Evolutionary conservation across 2,797 vertebrate species (phyloP).

Genomic region (Hapalemur alaotrensis): DNA sequence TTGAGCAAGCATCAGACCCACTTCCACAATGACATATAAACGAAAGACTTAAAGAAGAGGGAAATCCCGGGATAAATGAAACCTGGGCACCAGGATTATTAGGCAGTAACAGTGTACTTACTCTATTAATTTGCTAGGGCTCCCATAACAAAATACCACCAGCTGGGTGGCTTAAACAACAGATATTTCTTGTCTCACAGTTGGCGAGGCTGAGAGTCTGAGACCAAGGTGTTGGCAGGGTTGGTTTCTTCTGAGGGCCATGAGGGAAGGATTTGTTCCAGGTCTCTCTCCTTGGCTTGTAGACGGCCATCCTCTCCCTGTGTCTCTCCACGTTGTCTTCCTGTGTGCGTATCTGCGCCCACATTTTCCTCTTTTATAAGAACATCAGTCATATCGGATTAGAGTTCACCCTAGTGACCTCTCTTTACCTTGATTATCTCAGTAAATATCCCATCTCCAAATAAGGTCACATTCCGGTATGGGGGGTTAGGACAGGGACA

Average conservation of each 20-base stretch:
- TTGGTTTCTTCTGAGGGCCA: background rate
- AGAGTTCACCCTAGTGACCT: background rate
- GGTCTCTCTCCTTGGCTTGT: background rate
- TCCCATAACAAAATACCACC: background rate
- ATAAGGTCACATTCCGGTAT: background rate
- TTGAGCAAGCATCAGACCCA: background rate
- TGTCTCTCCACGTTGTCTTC: background rate
- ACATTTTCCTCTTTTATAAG: background rate
- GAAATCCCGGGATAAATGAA: background rate
- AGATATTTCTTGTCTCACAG: background rate
- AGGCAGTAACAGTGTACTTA: background rate
- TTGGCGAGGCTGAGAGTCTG: background rate
- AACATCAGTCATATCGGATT: background rate
- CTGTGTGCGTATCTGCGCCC: background rate
- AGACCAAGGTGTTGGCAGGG: background rate
- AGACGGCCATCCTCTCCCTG: background rate
- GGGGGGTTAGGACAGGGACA: background rate
- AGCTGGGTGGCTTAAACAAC: background rate
- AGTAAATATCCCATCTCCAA: background rate
- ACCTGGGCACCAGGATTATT: background rate
- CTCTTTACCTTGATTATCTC: background rate
- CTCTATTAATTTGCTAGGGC: background rate
- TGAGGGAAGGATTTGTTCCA: background rate
- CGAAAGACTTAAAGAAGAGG: background rate
- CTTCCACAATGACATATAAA: background rate